Conservation (phyloP, 2,888 invertebrate genomes). For the Hypolimnas misippus region DNA sequence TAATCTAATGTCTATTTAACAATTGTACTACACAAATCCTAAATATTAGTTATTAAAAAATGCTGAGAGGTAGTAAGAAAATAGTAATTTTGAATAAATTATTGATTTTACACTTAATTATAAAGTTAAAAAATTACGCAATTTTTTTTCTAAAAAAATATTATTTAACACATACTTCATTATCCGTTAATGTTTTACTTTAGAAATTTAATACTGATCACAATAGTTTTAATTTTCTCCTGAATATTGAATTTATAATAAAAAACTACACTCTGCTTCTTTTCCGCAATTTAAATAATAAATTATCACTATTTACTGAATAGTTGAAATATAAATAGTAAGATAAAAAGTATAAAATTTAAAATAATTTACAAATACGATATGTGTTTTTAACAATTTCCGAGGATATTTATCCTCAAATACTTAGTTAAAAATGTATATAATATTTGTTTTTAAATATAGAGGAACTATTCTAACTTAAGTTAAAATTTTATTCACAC, state of each 20-base stretch:
- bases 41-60: conserved; percentile 2
- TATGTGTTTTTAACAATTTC: conserved; percentile 16
- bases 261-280: neutral
- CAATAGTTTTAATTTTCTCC: neutral
- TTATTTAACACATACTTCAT: neutral
- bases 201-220: neutral
- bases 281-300: neutral
- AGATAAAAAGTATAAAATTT: neutral
- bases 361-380: conserved; percentile 18
- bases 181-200: neutral
- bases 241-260: neutral
- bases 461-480: neutral
- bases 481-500: neutral
- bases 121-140: conserved; percentile 1
- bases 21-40: conserved; percentile 1
- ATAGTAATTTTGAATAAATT: conserved; percentile 9
- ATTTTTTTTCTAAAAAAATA: conserved; percentile 6
- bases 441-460: neutral
- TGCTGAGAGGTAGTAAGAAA: conserved; percentile 9
- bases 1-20: conserved; percentile 17
- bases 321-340: neutral
- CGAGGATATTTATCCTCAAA: neutral
- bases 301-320: neutral
- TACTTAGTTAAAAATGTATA: neutral
- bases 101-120: neutral